Conservation (phyloP, 1,140 invertebrate species). For the Trissolcus basalis region DNA sequence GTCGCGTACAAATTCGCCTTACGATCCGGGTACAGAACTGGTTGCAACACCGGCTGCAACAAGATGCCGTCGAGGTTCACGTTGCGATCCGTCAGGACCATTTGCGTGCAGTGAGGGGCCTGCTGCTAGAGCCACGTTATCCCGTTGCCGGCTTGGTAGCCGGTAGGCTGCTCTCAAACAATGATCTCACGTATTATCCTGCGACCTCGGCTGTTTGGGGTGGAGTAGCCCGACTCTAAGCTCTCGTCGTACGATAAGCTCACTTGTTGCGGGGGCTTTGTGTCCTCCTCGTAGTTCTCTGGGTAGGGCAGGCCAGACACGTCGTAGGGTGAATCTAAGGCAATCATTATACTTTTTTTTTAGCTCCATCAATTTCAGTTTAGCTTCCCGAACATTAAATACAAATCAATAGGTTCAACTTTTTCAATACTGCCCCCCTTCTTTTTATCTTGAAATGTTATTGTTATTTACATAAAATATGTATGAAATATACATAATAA, state of each 20-base stretch:
- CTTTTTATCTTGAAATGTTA: no score
- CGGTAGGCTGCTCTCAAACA: conserved; percentile 83
- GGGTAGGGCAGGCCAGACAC: conserved; percentile 92
- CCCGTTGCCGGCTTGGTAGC: conserved; percentile 73
- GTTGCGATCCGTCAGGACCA: conserved; percentile 54
- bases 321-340: conserved; percentile 91
- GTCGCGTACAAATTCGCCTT: conserved; percentile 45
- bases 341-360: neutral
- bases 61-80: conserved; percentile 20
- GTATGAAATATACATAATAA: no score
- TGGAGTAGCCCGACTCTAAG: conserved; percentile 93
- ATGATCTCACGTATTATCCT: conserved; percentile 95
- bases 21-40: conserved; percentile 4
- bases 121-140: conserved; percentile 76
- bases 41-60: conserved; percentile 46
- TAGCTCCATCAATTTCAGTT: no score
- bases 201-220: conserved; percentile 91
- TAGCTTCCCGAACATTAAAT: no score
- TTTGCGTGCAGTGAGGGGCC: conserved; percentile 59
- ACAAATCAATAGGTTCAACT: no score
- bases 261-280: conserved; percentile 87
- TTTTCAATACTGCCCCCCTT: no score
- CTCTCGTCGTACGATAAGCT: conserved; percentile 93
- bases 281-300: conserved; percentile 84
- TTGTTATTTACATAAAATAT: no score